Evolutionary conservation across 1,140 invertebrate genomes (phyloP).

Genomic region (Oncopeltus fasciatus): DNA sequence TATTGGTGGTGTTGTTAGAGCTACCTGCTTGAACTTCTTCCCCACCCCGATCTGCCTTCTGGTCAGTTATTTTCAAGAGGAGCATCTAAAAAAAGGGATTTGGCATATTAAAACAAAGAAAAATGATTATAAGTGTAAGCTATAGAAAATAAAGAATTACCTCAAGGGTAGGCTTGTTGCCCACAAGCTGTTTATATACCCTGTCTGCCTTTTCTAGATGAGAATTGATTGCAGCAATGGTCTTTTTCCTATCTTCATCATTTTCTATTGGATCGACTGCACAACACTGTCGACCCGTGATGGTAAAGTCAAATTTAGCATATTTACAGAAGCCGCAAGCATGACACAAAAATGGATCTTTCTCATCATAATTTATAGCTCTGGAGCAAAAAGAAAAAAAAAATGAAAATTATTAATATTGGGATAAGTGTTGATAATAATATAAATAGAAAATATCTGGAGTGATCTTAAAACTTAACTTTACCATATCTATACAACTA

Average conservation of each 20-base stretch:
- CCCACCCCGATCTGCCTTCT: constrained; percentile 36
- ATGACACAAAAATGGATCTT: constrained; percentile 96
- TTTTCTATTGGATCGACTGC: constrained; percentile 94
- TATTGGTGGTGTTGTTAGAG: not conserved
- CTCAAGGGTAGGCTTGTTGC: constrained; percentile 73
- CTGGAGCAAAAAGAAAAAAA: constrained; percentile 32
- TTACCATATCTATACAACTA: no score
- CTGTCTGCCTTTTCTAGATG: constrained; percentile 87
- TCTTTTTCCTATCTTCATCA: constrained; percentile 84
- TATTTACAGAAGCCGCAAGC: constrained; percentile 98
- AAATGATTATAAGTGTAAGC: not conserved
- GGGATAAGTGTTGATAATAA: no score
- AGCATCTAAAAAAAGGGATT: constrained; percentile 35
- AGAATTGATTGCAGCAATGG: constrained; percentile 30
- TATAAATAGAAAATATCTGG: no score
- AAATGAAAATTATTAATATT: no score
- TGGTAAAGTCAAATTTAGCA: constrained; percentile 94
- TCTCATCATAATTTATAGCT: constrained; percentile 97
- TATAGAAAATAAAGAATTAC: not conserved
- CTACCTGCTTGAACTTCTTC: not conserved
- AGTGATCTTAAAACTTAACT: no score
- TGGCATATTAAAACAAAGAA: not conserved
- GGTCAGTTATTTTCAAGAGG: constrained; percentile 61
- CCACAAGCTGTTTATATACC: constrained; percentile 78
- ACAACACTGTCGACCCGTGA: constrained; percentile 79